Conservation (phyloP, 2,888 invertebrate species). For the Caenorhabditis sinica region DNA sequence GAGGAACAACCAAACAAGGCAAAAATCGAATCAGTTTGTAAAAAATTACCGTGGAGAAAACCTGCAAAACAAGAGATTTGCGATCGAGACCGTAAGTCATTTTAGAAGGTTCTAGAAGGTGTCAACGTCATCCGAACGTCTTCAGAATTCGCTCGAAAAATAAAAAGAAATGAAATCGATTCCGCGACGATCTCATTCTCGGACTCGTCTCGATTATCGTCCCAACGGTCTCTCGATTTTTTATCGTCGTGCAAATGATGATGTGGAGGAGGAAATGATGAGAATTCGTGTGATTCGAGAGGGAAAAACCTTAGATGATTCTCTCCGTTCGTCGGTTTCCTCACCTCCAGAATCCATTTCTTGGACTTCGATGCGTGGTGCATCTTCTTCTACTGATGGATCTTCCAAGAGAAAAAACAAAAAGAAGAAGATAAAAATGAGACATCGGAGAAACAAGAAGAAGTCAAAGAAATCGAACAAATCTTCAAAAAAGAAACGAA, state of each 20-base stretch:
- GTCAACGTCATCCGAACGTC: not conserved
- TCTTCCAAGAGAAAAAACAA: not conserved
- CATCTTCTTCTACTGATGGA: not conserved
- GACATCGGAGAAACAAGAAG: not conserved
- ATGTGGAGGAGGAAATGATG: constrained; percentile 35
- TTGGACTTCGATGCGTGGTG: not conserved
- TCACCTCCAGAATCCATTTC: constrained; percentile 3
- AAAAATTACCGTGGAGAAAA: not conserved
- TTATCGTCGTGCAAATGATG: constrained; percentile 19
- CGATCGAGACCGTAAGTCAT: constrained; percentile 3
- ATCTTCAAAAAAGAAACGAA: constrained; percentile 17
- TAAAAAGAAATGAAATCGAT: constrained; percentile 15
- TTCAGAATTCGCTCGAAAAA: constrained; percentile 5
- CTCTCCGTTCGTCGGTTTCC: constrained; percentile 22
- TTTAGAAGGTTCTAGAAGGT: not conserved
- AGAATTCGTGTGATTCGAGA: constrained; percentile 10
- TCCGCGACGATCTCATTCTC: constrained; percentile 17
- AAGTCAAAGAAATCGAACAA: constrained; percentile 16
- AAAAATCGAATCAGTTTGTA: not conserved
- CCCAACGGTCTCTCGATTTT: constrained; percentile 2
- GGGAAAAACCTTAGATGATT: not conserved
- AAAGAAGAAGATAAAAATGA: not conserved
- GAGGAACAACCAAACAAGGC: not conserved
- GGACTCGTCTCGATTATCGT: constrained; percentile 20
- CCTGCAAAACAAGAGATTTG: constrained; percentile 13